Evolutionary conservation across 2,797 vertebrate genomes (phyloP).

Genomic region (Epinephelus awoara): DNA sequence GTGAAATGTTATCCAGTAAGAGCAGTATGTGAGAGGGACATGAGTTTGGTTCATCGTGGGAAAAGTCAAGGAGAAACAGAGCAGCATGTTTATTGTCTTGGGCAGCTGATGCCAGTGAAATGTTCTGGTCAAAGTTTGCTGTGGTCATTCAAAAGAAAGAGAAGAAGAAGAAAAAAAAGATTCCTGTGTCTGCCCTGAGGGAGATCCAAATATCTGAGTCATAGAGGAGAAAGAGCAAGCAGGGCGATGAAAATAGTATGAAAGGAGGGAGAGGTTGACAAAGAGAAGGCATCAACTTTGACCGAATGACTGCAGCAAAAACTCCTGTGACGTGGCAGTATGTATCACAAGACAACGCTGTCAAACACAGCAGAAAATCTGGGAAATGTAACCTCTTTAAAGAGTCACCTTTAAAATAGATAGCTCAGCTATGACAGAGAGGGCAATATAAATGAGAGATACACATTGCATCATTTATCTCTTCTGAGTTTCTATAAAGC

Average conservation of each 20-base stretch:
- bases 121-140: constrained; percentile 77
- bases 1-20: constrained; percentile 49
- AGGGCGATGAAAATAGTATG: constrained; percentile 7
- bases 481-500: constrained; percentile 34
- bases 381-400: constrained; percentile 15
- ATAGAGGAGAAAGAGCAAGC: constrained; percentile 32
- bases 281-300: constrained; percentile 60
- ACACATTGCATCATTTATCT: constrained; percentile 39
- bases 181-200: constrained; percentile 27
- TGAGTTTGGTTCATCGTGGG: constrained; percentile 54
- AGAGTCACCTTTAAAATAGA: constrained; percentile 16
- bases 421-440: neutral
- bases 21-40: constrained; percentile 15
- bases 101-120: constrained; percentile 64
- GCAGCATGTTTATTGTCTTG: constrained; percentile 69
- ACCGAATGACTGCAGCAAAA: constrained; percentile 32
- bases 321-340: constrained; percentile 36
- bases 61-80: constrained; percentile 66
- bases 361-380: constrained; percentile 29
- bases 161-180: constrained; percentile 24
- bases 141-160: constrained; percentile 53
- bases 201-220: constrained; percentile 62
- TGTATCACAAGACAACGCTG: neutral
- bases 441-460: constrained; percentile 5
- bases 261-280: constrained; percentile 54